Percentiles rank a stretch among this genome's conserved stretches.
phyloP scores from a whole-genome alignment of 2,797 vertebrate genomes.

The Coranthus polyacanthus region DNA sequence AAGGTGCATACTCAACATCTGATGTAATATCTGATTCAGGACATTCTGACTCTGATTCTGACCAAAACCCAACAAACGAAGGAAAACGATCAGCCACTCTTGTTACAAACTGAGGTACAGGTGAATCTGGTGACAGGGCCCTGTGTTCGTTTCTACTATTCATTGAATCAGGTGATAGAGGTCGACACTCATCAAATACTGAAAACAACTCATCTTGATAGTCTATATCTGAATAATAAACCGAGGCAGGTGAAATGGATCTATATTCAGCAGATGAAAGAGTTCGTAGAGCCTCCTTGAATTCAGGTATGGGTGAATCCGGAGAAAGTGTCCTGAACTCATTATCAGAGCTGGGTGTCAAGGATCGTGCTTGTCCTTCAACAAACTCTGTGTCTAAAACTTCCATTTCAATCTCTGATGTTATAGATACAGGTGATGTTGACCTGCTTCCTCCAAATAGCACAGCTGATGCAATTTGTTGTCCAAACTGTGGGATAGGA shows the following conservation, averaged over 20 bases:
- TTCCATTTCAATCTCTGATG: constrained; percentile 41
- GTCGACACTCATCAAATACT: constrained; percentile 27
- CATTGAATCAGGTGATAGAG: constrained; percentile 54
- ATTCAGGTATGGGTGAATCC: constrained; percentile 69
- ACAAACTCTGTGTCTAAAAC: constrained; percentile 19
- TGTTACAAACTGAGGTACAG: constrained; percentile 20
- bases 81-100: constrained; percentile 45
- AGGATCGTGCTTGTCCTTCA: constrained; percentile 20
- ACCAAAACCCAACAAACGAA: constrained; percentile 56
- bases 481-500: constrained; percentile 38
- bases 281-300: constrained; percentile 23
- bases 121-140: constrained; percentile 51
- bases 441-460: constrained; percentile 23
- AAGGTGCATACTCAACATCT: constrained; percentile 35
- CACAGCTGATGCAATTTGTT: constrained; percentile 19
- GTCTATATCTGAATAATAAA: constrained; percentile 55
- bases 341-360: constrained; percentile 48
- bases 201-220: constrained; percentile 19
- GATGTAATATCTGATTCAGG: constrained; percentile 33
- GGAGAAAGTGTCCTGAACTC: constrained; percentile 57
- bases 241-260: constrained; percentile 64
- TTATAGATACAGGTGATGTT: constrained; percentile 36
- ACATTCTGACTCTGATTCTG: constrained; percentile 14
- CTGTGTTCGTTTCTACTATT: constrained; percentile 14
- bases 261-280: constrained; percentile 29